Evolutionary conservation across 2,113 vertebrate genomes (phyloP).

Genomic region (Prietella phreatophila): DNA sequence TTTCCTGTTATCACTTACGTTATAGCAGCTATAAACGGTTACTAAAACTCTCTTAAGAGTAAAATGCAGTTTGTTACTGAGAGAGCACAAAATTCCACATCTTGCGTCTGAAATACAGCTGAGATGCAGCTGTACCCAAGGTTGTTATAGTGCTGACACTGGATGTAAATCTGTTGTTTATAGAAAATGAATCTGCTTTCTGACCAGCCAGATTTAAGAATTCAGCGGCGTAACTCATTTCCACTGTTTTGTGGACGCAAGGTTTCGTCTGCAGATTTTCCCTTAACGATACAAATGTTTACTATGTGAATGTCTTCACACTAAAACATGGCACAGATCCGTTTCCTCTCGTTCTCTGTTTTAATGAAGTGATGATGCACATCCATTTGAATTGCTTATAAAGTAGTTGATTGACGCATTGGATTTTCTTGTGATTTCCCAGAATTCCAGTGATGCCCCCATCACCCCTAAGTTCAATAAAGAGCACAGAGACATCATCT

Average conservation of each 20-base stretch:
- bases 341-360: background rate
- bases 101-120: background rate
- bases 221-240: background rate
- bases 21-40: background rate
- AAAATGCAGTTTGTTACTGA: background rate
- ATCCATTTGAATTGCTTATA: background rate
- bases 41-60: background rate
- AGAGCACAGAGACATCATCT: constrained; percentile 87
- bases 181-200: background rate
- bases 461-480: constrained; percentile 88
- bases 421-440: constrained; percentile 39
- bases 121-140: background rate
- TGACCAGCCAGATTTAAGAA: constrained; percentile 7
- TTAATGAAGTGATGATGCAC: background rate
- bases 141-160: background rate
- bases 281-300: background rate
- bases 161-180: background rate
- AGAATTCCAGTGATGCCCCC: constrained; percentile 82
- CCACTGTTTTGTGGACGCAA: background rate
- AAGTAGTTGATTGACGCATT: background rate
- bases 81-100: background rate
- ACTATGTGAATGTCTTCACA: background rate
- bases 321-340: background rate
- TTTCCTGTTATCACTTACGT: background rate
- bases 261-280: background rate